phyloP scores from a whole-genome alignment of 2,888 invertebrate genomes.

The Drosophila multiciliata region DNA sequence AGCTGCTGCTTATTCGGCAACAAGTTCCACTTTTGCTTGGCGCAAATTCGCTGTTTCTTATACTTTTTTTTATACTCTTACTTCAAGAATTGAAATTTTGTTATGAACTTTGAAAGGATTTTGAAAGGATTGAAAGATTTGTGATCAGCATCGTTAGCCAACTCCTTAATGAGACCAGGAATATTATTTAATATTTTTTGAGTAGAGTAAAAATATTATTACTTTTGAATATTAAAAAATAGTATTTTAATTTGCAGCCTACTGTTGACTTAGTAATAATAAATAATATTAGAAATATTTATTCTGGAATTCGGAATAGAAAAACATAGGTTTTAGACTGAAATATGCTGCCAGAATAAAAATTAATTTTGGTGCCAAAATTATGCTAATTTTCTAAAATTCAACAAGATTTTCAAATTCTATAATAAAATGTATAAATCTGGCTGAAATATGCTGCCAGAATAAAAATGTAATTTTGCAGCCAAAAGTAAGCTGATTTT shows the following conservation, averaged over 20 bases:
- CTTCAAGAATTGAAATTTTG: background rate
- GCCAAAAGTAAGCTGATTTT: no score
- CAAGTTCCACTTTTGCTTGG: constrained; percentile 65
- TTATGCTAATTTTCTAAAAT: no score
- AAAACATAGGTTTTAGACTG: background rate
- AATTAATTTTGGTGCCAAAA: background rate
- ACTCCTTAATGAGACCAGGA: background rate
- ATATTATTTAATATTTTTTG: background rate
- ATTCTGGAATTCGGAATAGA: background rate
- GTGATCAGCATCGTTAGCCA: background rate
- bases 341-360: background rate
- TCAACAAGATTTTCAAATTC: background rate
- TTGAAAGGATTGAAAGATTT: background rate
- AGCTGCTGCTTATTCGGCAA: constrained; percentile 78
- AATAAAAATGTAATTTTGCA: no score
- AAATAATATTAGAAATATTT: background rate
- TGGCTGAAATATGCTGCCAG: no score
- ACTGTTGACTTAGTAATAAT: background rate
- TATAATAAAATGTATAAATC: background rate
- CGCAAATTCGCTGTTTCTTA: constrained; percentile 41
- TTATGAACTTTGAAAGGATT: background rate
- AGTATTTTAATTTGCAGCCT: background rate
- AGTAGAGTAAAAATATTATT: background rate
- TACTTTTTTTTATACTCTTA: background rate
- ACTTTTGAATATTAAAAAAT: background rate